Evolutionary conservation across 1,140 invertebrate genomes (phyloP).

Genomic region (Sipha flava): DNA sequence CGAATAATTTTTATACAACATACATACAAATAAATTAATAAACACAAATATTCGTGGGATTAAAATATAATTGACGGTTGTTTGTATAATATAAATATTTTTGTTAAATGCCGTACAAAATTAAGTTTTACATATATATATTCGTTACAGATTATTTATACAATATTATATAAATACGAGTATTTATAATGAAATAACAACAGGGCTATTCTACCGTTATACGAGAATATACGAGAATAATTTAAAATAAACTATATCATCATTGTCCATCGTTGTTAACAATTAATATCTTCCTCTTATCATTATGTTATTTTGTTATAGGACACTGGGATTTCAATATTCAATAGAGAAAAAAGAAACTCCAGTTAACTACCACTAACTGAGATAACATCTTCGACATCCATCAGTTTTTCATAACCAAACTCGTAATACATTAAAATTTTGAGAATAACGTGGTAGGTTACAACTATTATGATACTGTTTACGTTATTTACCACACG

Average conservation of each 20-base stretch:
- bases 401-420: background rate
- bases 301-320: background rate
- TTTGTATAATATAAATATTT: no score
- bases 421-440: background rate
- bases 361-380: no score
- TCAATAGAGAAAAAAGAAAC: no score
- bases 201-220: background rate
- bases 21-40: no score
- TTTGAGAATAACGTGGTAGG: background rate
- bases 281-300: background rate
- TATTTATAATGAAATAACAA: background rate
- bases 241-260: background rate
- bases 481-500: background rate
- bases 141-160: background rate
- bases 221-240: background rate
- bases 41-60: no score
- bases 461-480: background rate
- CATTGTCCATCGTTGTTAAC: background rate
- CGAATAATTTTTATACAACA: no score
- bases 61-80: no score
- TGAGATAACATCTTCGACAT: no score
- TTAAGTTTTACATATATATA: no score
- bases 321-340: no score
- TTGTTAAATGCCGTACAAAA: background rate
- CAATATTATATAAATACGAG: background rate